Conservation (phyloP, 53 echinoderm and acorn worm genomes). For the Astropecten irregularis region DNA sequence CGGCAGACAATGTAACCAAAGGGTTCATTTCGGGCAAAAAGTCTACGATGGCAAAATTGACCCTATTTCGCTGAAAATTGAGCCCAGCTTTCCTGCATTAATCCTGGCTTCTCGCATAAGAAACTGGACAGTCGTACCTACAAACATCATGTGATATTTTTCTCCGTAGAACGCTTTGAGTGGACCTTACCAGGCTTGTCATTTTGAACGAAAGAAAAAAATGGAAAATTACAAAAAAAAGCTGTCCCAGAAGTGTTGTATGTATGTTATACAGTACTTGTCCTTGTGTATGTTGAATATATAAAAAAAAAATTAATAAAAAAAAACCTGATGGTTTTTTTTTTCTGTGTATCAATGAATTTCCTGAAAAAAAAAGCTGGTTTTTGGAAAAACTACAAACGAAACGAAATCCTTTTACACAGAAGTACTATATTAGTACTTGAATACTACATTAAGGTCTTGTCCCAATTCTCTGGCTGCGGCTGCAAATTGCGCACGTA, state of each 20-base stretch:
- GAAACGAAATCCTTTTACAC: background rate
- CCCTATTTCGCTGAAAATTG: no score
- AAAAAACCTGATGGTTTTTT: background rate
- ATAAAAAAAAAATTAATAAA: background rate
- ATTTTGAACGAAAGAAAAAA: no score
- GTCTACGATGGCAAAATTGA: no score
- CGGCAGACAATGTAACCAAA: no score
- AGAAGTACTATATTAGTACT: conserved; percentile 52
- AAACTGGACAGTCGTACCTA: no score
- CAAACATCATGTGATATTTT: no score
- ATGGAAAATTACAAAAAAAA: conserved; percentile 8
- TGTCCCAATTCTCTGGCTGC: no score
- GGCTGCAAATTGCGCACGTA: no score
- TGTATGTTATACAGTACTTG: conserved; percentile 59
- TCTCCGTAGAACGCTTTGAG: no score
- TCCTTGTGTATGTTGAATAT: conserved; percentile 53
- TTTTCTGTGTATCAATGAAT: conserved; percentile 28
- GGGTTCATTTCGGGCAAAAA: no score
- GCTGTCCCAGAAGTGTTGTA: conserved; percentile 57
- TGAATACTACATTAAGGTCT: background rate
- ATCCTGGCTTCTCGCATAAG: no score
- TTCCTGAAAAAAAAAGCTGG: conserved; percentile 39
- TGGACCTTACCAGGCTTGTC: conserved; percentile 50
- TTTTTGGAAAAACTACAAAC: background rate
- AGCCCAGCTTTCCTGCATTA: no score